phyloP scores from a whole-genome alignment of 1,140 invertebrate species.

The Bactericera cockerelli region DNA sequence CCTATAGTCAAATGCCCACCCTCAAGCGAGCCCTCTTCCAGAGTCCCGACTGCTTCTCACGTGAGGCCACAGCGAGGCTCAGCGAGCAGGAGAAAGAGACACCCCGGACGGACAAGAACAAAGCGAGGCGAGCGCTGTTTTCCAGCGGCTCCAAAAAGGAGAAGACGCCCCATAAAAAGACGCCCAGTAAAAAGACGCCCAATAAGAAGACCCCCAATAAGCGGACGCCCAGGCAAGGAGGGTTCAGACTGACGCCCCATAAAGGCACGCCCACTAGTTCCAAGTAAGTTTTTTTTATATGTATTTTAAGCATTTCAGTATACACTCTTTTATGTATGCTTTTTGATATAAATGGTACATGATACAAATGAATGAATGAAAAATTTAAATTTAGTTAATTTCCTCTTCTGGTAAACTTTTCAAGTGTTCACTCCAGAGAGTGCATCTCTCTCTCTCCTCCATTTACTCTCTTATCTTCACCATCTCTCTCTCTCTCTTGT shows the following conservation, averaged over 20 bases:
- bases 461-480: too few species aligned
- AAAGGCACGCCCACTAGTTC: slow-evolving; percentile 16
- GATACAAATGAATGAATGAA: too few species aligned
- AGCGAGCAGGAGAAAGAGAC: slow-evolving; percentile 16
- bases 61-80: slow-evolving; percentile 14
- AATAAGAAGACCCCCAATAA: slow-evolving; percentile 31
- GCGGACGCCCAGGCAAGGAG: slow-evolving; percentile 27
- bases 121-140: slow-evolving; percentile 42
- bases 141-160: slow-evolving; percentile 20
- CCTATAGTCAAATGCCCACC: slow-evolving; percentile 19
- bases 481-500: too few species aligned
- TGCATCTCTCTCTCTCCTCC: too few species aligned
- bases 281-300: slow-evolving; percentile 13
- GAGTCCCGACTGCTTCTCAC: slow-evolving; percentile 36
- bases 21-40: slow-evolving; percentile 45
- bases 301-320: too few species aligned
- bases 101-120: slow-evolving; percentile 25
- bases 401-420: too few species aligned
- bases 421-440: too few species aligned
- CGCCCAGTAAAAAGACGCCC: slow-evolving; percentile 31
- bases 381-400: too few species aligned
- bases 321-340: too few species aligned
- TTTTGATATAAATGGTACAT: too few species aligned
- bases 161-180: slow-evolving; percentile 17
- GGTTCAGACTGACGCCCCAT: slow-evolving; percentile 20